These are phyloP conservation scores for Desmodus rotundus DNA, from an alignment of 2,113 vertebrate genomes.

Conservation along the genomic window DNA sequence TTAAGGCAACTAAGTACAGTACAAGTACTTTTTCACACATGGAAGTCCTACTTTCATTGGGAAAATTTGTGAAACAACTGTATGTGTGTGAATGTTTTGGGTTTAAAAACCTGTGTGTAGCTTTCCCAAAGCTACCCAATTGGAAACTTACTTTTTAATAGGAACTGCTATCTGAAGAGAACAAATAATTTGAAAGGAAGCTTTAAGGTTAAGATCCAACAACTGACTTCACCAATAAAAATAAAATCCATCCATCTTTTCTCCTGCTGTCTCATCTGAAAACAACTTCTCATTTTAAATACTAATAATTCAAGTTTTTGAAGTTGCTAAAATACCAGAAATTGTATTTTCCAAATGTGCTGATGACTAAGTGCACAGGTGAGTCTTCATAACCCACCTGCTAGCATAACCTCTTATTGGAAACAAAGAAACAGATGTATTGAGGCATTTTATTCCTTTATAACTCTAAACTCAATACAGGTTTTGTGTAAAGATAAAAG, in stretches of 20 bases:
- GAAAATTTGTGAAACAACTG: background rate
- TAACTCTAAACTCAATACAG: background rate
- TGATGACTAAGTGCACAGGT: background rate
- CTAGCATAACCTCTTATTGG: background rate
- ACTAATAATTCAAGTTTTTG: background rate
- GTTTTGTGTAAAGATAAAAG: background rate
- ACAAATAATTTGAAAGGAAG: slow-evolving; percentile 17
- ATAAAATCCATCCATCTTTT: background rate
- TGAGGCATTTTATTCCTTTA: background rate
- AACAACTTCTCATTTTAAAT: slow-evolving; percentile 34
- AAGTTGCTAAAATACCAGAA: background rate
- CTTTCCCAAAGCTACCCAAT: background rate
- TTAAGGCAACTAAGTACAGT: slow-evolving; percentile 21
- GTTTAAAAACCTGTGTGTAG: background rate
- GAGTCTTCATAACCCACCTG: background rate
- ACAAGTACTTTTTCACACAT: slow-evolving; percentile 8
- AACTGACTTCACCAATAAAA: slow-evolving; percentile 26
- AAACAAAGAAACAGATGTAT: background rate
- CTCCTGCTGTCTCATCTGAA: background rate
- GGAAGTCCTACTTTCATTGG: background rate
- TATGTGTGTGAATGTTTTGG: background rate
- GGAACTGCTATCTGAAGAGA: background rate
- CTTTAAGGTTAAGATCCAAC: slow-evolving; percentile 5
- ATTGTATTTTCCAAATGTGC: background rate
- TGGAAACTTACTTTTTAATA: background rate